Base-by-base conservation (phyloP, 2,888 invertebrate species). In the Nipponacmea schrenckii region DNA sequence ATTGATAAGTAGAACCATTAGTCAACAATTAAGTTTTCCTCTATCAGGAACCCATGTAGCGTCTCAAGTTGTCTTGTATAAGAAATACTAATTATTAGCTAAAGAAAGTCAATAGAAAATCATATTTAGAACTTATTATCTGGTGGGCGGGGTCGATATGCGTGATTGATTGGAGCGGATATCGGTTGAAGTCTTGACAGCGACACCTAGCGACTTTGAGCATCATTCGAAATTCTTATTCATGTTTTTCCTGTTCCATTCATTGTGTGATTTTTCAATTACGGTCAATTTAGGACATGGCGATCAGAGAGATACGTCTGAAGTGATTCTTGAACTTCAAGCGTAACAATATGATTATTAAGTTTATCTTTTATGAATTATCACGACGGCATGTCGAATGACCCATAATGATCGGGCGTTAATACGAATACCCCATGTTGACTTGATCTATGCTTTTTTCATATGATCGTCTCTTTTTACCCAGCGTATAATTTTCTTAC, bases 401-500 rank as follows among this genome's bases (percentile, higher is more conserved):
- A 10, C 8, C 39, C 39, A 39, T 39, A 39, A 24, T 24, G 56
- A 20, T 56, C 56, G 20, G 20, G 56, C 56, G 56, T 56, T 56
- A 56, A 56, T 56, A 20, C 24, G 20, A 56, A 20, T 20, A 56
- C 56, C 56, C 20, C 56, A 56, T 56, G 56, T 20, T 56, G 56
- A 24, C 14, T 56, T 56, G 20, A 24, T 56, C 56, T 56, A 56
- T 14, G 24, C 24, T 10, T 14, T 56, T 56, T 56, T 56, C 24
- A 20, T 56, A 56, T 24, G 56, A 56, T 56, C 56, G 20, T 56
- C 56, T 56, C 56, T 24, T 24, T 14, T 56, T 56, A 56, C 56
- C 56, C 56, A 56, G 56, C 24, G 56, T 56, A 56, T 56, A 56
- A 56, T 56, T 56, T 56, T 56, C 56, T 56, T 56, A 56, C 56